These are phyloP conservation scores for Trypoxylus dichotomus DNA, from an alignment of 1,140 invertebrate genomes.

Conservation along the genomic window DNA sequence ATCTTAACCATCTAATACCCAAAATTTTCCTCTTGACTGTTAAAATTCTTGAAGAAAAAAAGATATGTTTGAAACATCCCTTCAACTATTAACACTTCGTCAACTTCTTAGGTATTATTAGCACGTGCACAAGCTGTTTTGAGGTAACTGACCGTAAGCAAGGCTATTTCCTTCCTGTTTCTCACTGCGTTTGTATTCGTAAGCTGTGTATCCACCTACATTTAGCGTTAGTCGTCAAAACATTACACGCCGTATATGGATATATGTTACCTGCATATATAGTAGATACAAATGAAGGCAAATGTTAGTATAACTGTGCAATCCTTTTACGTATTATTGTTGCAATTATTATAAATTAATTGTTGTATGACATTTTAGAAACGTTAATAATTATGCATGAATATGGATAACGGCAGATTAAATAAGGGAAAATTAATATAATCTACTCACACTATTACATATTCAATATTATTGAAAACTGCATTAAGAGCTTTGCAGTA, in stretches of 20 bases:
- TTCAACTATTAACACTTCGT: neutral
- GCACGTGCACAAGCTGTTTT: constrained; percentile 1
- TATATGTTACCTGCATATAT: constrained; percentile 6
- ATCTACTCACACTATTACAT: no score
- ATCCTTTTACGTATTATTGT: neutral
- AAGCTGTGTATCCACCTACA: neutral
- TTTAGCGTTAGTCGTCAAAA: neutral
- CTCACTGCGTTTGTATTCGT: neutral
- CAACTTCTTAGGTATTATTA: neutral
- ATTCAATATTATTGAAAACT: no score
- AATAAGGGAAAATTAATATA: no score
- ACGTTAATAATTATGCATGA: no score
- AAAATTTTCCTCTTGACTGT: no score
- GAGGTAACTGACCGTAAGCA: constrained; percentile 8
- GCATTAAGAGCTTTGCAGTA: no score
- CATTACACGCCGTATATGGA: neutral
- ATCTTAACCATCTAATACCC: no score
- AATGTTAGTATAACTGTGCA: constrained; percentile 1
- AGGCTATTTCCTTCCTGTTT: constrained; percentile 16
- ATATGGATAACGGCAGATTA: no score
- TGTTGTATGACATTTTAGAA: no score
- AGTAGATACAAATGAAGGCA: neutral
- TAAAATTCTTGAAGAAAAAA: no score
- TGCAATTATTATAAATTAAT: neutral
- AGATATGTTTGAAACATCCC: neutral